Evolutionary conservation across 1,140 invertebrate species (phyloP).

Genomic region (Oryzaephilus surinamensis): DNA sequence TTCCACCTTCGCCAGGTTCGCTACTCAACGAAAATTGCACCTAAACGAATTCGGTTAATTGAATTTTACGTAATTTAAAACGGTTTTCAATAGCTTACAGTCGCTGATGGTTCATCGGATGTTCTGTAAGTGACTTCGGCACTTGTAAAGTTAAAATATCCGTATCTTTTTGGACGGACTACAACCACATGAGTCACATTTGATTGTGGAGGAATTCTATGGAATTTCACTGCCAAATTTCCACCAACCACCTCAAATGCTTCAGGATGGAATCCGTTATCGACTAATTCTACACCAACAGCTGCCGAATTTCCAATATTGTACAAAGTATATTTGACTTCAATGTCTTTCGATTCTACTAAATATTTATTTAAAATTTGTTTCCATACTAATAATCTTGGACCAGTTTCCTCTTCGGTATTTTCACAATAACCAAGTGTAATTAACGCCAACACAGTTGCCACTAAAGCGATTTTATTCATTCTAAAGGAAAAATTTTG

Average conservation of each 20-base stretch:
- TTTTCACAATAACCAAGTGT: no score
- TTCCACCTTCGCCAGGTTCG: conserved; percentile 92
- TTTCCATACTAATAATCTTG: conserved; percentile 70
- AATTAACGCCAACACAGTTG: no score
- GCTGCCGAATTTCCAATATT: conserved; percentile 82
- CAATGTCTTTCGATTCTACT: conserved; percentile 95
- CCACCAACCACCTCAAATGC: conserved; percentile 82
- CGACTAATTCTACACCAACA: conserved; percentile 75
- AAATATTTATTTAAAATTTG: conserved; percentile 95
- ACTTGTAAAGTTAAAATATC: conserved; percentile 95
- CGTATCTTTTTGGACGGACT: conserved; percentile 77
- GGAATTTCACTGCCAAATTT: conserved; percentile 69
- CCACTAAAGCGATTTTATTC: no score
- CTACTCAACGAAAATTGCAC: conserved; percentile 81
- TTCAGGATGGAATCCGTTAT: conserved; percentile 81
- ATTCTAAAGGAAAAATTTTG: no score
- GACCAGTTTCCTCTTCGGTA: conserved; percentile 56
- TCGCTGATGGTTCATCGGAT: conserved; percentile 56
- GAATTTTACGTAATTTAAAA: conserved; percentile 3
- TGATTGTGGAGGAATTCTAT: conserved; percentile 80
- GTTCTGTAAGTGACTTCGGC: conserved; percentile 84
- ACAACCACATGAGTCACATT: conserved; percentile 93
- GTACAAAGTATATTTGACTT: conserved; percentile 83
- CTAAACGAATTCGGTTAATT: conserved; percentile 36
- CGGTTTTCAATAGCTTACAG: conserved; percentile 41